Evolutionary conservation across 2,113 vertebrate genomes (phyloP).

Genomic region (Cyanoderma ruficeps): DNA sequence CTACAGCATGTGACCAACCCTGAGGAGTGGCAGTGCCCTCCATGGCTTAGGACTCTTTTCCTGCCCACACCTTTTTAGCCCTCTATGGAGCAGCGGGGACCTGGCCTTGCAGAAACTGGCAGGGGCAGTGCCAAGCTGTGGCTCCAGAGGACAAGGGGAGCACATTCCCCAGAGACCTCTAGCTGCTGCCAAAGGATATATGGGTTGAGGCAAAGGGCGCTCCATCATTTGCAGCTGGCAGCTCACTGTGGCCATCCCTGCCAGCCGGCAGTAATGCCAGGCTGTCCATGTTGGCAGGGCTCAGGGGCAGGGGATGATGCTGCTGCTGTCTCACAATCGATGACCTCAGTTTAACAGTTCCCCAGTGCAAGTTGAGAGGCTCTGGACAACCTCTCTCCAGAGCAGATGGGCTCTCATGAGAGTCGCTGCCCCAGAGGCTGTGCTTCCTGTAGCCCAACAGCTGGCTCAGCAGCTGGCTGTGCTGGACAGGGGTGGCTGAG

Average conservation of each 20-base stretch:
- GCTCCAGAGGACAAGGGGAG: background rate
- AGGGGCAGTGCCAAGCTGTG: background rate
- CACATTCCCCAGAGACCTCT: background rate
- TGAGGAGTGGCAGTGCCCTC: background rate
- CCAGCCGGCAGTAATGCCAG: constrained; percentile 74
- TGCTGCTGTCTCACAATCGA: constrained; percentile 79
- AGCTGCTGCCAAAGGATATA: constrained; percentile 86
- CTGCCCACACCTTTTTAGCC: background rate
- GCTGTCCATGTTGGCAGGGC: constrained; percentile 63
- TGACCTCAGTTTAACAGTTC: constrained; percentile 73
- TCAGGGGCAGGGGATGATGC: constrained; percentile 65
- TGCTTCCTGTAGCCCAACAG: constrained; percentile 77
- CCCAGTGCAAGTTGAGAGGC: constrained; percentile 77
- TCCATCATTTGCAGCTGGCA: constrained; percentile 69
- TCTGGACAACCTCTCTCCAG: constrained; percentile 70
- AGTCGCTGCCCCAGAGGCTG: constrained; percentile 54
- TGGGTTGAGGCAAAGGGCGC: constrained; percentile 79
- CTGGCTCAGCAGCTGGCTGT: constrained; percentile 82
- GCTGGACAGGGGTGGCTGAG: constrained; percentile 71
- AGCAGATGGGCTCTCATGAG: constrained; percentile 60
- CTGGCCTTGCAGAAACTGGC: rapidly evolving
- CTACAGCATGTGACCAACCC: background rate
- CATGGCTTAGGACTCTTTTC: background rate
- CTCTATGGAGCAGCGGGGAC: background rate
- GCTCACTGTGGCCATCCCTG: constrained; percentile 76